Conservation (phyloP, 2,888 invertebrate species). For the Urechis unicinctus region DNA sequence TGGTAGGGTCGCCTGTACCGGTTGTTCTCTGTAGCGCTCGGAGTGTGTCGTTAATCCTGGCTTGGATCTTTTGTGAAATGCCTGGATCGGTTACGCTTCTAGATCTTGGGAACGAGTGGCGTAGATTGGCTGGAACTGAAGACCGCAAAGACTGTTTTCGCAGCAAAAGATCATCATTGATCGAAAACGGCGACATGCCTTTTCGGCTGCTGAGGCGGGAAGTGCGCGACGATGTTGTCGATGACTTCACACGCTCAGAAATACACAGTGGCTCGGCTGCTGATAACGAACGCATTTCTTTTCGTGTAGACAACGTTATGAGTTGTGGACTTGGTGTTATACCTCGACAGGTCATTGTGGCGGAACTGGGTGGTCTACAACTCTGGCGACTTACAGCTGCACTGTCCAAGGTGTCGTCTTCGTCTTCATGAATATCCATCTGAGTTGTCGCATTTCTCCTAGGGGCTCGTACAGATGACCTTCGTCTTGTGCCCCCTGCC, state of each 20-base stretch:
- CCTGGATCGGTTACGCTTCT: too few species aligned
- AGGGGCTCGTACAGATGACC: too few species aligned
- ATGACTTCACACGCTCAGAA: not conserved
- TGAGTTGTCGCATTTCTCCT: too few species aligned
- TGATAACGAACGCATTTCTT: too few species aligned
- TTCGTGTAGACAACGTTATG: too few species aligned
- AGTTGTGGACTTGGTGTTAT: not conserved
- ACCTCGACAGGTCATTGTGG: not conserved
- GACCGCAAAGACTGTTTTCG: not conserved
- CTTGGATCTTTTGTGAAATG: too few species aligned
- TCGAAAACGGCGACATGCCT: too few species aligned
- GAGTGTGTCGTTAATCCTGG: conserved; percentile 14
- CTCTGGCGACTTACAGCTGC: not conserved
- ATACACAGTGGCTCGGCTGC: not conserved
- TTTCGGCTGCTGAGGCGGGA: too few species aligned
- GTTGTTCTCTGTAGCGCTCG: conserved; percentile 28
- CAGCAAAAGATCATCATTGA: not conserved
- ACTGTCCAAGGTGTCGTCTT: not conserved
- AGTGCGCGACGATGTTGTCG: too few species aligned
- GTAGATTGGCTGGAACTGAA: too few species aligned
- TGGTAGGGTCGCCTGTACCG: conserved; percentile 29
- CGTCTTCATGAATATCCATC: too few species aligned
- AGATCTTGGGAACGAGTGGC: too few species aligned
- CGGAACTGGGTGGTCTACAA: not conserved
- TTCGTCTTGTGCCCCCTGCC: not conserved